Conservation (phyloP, 2,797 vertebrate species). For the Aldrovandia affinis region DNA sequence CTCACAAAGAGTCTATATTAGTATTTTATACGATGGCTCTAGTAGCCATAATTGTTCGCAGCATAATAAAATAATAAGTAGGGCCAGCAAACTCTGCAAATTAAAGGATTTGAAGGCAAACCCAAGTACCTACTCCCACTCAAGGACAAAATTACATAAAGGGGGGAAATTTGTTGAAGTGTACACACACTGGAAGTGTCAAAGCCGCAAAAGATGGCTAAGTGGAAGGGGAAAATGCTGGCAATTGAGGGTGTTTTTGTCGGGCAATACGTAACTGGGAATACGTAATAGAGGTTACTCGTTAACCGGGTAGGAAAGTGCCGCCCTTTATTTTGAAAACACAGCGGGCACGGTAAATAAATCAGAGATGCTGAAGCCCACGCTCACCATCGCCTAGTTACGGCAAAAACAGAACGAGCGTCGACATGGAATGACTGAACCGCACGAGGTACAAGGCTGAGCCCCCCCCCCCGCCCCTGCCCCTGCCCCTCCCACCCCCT, state of each 20-base stretch:
- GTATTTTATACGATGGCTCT: conserved; percentile 71
- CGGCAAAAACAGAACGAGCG: not conserved
- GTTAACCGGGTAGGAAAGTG: conserved; percentile 52
- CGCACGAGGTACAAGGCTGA: not conserved
- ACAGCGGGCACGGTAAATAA: not conserved
- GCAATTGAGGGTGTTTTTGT: conserved; percentile 30
- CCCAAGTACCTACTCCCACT: conserved; percentile 66
- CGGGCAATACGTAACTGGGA: conserved; percentile 46
- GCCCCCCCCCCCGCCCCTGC: not conserved
- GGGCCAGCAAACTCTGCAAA: conserved; percentile 66
- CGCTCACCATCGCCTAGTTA: conserved; percentile 5
- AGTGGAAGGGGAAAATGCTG: conserved; percentile 39
- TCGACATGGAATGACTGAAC: conserved; percentile 11
- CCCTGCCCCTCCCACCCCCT: not conserved
- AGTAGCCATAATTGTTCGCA: conserved; percentile 72
- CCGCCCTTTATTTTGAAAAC: conserved; percentile 31
- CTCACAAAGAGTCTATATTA: conserved; percentile 74
- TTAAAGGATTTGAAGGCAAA: conserved; percentile 66
- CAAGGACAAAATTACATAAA: conserved; percentile 65
- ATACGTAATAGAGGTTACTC: conserved; percentile 45
- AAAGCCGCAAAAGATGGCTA: conserved; percentile 64
- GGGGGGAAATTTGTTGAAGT: conserved; percentile 51
- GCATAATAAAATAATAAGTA: conserved; percentile 65
- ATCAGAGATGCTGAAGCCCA: not conserved
- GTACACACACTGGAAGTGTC: conserved; percentile 36